Conservation (phyloP, 2,888 invertebrate genomes). For the Cheilosia variabilis region DNA sequence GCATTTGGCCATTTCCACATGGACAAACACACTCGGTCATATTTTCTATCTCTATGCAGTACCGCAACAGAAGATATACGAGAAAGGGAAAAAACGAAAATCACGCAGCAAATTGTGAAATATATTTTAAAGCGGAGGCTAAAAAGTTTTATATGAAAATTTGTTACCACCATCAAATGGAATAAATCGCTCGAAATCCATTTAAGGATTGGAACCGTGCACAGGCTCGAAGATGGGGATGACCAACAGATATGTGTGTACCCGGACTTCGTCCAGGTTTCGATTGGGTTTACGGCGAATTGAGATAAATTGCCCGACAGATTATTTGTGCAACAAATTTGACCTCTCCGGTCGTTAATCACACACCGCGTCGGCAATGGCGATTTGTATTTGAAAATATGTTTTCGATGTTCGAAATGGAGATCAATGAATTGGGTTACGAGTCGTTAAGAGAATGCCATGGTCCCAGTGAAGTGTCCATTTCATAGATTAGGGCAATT, state of each 20-base stretch:
- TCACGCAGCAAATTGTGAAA: slow-evolving; percentile 12
- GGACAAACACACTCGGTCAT: slow-evolving; percentile 43
- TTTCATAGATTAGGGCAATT: slow-evolving; percentile 3
- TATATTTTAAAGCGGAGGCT: slow-evolving; percentile 31
- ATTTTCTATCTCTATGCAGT: slow-evolving; percentile 14
- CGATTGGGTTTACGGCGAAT: slow-evolving; percentile 60
- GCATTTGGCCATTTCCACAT: slow-evolving; percentile 72
- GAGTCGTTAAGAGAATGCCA: slow-evolving; percentile 2
- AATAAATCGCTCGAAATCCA: slow-evolving; percentile 62
- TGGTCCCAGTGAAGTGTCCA: not conserved
- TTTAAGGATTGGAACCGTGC: slow-evolving; percentile 23
- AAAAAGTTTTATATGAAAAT: slow-evolving; percentile 51
- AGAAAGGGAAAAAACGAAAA: not conserved
- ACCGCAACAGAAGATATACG: slow-evolving; percentile 30
- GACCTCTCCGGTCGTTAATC: slow-evolving; percentile 58
- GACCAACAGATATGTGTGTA: slow-evolving; percentile 1
- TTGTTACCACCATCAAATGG: slow-evolving; percentile 64
- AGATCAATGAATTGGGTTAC: slow-evolving; percentile 53
- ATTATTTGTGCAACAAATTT: slow-evolving; percentile 66
- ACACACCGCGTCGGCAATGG: slow-evolving; percentile 41
- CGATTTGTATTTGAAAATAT: slow-evolving; percentile 46
- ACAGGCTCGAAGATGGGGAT: not conserved
- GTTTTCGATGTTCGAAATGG: slow-evolving; percentile 21
- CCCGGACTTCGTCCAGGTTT: slow-evolving; percentile 47
- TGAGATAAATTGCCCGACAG: slow-evolving; percentile 70